Conservation (phyloP, 2,797 vertebrate species). For the Leptoclinus maculatus region DNA sequence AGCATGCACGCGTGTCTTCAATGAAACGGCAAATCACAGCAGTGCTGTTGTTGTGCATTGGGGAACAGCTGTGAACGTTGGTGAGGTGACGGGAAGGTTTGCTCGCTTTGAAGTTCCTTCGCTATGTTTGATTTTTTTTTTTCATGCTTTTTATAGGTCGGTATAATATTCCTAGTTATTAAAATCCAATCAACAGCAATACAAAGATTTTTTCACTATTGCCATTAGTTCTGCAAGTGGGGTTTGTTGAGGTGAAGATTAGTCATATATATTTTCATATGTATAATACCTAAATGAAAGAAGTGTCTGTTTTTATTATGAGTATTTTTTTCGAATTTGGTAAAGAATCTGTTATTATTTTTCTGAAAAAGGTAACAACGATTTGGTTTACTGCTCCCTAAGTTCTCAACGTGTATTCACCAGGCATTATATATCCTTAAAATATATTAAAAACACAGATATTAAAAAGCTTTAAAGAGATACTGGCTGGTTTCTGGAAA, state of each 20-base stretch:
- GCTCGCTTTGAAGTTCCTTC: slow-evolving; percentile 30
- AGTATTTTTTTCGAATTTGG: not conserved
- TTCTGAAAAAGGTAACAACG: not conserved
- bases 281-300: not conserved
- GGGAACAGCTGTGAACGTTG: slow-evolving; percentile 39
- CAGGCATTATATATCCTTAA: not conserved
- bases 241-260: not conserved
- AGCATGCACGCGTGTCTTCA: slow-evolving; percentile 26
- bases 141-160: slow-evolving; percentile 11
- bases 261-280: not conserved
- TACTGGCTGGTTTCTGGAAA: not conserved
- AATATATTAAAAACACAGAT: not conserved
- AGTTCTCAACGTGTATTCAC: not conserved
- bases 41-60: slow-evolving; percentile 20
- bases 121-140: not conserved
- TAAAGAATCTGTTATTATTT: not conserved
- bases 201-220: not conserved
- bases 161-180: slow-evolving; percentile 21
- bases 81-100: slow-evolving; percentile 18
- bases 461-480: not conserved
- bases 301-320: not conserved
- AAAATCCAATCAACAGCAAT: slow-evolving; percentile 7
- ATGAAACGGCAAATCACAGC: slow-evolving; percentile 55
- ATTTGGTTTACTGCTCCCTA: not conserved
- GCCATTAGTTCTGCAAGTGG: not conserved